phyloP scores from a whole-genome alignment of 2,888 invertebrate genomes.

The Philopedon plagiatum region DNA sequence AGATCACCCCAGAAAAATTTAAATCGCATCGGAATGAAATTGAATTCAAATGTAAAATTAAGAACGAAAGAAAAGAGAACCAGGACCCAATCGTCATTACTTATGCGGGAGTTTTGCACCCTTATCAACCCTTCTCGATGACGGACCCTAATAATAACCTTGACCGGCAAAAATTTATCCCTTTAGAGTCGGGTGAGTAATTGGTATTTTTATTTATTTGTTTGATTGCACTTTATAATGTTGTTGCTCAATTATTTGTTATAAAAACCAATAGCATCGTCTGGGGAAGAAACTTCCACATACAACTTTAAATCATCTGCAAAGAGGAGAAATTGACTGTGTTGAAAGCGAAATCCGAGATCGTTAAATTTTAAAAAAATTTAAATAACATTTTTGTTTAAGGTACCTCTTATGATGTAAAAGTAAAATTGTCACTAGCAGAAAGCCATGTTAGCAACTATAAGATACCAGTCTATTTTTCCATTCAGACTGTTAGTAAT shows the following conservation, averaged over 20 bases:
- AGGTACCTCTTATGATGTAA: constrained; percentile 61
- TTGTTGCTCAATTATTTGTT: too few relatives aligned
- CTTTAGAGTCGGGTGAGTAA: constrained; percentile 54
- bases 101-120: constrained; percentile 54
- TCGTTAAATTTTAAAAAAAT: neutral
- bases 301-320: too few relatives aligned
- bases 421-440: constrained; percentile 59
- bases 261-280: too few relatives aligned
- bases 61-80: constrained; percentile 52
- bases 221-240: too few relatives aligned
- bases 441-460: constrained; percentile 66
- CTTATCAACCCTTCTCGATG: constrained; percentile 49
- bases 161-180: constrained; percentile 13
- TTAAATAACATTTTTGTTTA: constrained; percentile 49
- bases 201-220: neutral
- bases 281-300: too few relatives aligned
- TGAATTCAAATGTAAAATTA: constrained; percentile 55
- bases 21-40: constrained; percentile 50
- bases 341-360: neutral
- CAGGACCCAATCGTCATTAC: constrained; percentile 50
- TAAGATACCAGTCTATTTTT: constrained; percentile 70
- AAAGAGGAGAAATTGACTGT: too few relatives aligned
- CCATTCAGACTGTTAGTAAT: constrained; percentile 62
- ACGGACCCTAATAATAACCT: constrained; percentile 46
- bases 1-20: constrained; percentile 55